Evolutionary conservation across 2,113 vertebrate genomes (phyloP), one percentile per base, ranked within the genome.

Genomic region (Phylloscopus trochilus): DNA sequence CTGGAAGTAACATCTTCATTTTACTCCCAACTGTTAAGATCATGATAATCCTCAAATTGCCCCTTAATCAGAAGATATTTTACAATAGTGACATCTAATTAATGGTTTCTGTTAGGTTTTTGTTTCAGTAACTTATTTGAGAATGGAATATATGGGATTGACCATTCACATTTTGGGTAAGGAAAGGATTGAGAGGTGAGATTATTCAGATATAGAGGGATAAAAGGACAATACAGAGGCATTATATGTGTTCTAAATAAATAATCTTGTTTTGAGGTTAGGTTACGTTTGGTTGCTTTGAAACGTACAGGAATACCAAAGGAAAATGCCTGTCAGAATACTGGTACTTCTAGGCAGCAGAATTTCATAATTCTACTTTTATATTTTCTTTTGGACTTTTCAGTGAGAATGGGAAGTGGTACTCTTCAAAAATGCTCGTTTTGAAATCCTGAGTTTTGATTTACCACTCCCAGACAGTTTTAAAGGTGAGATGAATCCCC

Each of bases 241-340:
- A 28, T 74, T 78, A 51, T 9, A 16, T 4, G 0, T 56, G 27
- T 59, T 49, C 14, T 49, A 56, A 63, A 12, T 52, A 69, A 64
- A 35, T 59, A 19, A 19, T 3, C 30, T 70, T 85, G 10, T 35
- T 89, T 90, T 75, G 39, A 35, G 8, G 12, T 82, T 72, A 79
- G 17, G 8, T 73, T 52, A 11, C 24, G 20, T 78, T 64, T 80
- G 16, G 19, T 74, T 79, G n/a, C 31, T 67, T 86, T 81, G 39
- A 91, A 91, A 62, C 0, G 0, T 28, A 17, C 10, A 39, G 27
- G 41, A 33, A 58, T 67, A 30, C 1, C 3, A 41, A 59, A 41
- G n/a, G 28, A 83, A 75, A 72, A 76, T 68, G 7, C 60, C 35
- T 74, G 18, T 78, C 22, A 30, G 14, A 76, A 79, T 63, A 28